These are phyloP conservation scores for Lysandra bellargus DNA, from an alignment of 2,888 invertebrate species.

Conservation along the genomic window DNA sequence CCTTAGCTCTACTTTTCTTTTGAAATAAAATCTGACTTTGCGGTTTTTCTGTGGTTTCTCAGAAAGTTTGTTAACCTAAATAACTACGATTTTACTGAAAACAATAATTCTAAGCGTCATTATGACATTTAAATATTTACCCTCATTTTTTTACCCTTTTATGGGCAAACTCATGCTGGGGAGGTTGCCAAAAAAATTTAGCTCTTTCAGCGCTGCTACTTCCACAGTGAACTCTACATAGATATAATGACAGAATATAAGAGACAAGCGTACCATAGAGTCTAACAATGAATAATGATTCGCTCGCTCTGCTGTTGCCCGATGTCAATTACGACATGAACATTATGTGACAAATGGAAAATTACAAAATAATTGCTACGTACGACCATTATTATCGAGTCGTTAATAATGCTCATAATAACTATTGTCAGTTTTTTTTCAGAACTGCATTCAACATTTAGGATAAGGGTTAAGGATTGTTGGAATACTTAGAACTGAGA, in stretches of 20 bases:
- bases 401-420: constrained; percentile 18
- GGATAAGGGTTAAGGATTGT: neutral
- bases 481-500: neutral
- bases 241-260: neutral
- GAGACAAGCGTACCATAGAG: neutral
- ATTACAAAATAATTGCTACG: constrained; percentile 28
- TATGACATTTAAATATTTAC: too few relatives aligned
- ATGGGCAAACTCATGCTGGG: too few relatives aligned
- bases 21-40: neutral
- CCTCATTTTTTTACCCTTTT: too few relatives aligned
- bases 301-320: constrained; percentile 11
- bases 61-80: too few relatives aligned
- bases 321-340: constrained; percentile 26
- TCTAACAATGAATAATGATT: constrained; percentile 17
- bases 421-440: constrained; percentile 25
- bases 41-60: neutral
- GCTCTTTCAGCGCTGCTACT: too few relatives aligned
- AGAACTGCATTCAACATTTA: neutral
- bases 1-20: neutral
- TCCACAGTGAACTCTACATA: neutral
- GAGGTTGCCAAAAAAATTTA: too few relatives aligned
- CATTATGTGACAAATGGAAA: constrained; percentile 30
- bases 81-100: too few relatives aligned
- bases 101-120: too few relatives aligned
- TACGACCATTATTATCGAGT: constrained; percentile 11